phyloP scores from a whole-genome alignment of 2,888 invertebrate genomes.

The Noctuana brunneofusca region DNA sequence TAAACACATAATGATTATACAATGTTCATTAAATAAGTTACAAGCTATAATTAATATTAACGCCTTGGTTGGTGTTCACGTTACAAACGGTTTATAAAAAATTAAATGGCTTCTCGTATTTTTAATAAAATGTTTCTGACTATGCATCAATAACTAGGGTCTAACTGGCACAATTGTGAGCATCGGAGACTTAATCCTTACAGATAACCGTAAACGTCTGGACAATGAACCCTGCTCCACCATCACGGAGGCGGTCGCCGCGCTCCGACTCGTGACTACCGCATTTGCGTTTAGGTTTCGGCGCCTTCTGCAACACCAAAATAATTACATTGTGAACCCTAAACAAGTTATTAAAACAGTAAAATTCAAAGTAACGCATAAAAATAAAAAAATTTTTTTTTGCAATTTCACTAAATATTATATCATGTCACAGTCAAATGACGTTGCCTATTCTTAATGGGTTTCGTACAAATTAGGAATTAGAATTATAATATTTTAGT shows the following conservation, averaged over 20 bases:
- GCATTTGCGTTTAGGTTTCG: conserved; percentile 60
- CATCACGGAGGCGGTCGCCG: conserved; percentile 59
- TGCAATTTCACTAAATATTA: too few relatives aligned
- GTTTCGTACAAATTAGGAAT: too few relatives aligned
- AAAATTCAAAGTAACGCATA: too few relatives aligned
- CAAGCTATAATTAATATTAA: conserved; percentile 31
- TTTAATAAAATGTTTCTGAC: conserved; percentile 29
- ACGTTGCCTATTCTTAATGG: too few relatives aligned
- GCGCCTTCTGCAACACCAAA: conserved; percentile 58
- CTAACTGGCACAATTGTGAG: conserved; percentile 81
- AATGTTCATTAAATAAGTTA: conserved; percentile 37
- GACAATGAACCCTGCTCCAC: conserved; percentile 72
- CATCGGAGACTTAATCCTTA: conserved; percentile 65
- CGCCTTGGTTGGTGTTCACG: conserved; percentile 15
- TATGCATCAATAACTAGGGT: conserved; percentile 55
- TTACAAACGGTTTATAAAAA: conserved; percentile 13
- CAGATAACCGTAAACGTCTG: conserved; percentile 53
- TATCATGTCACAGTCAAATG: too few relatives aligned
- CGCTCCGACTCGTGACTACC: conserved; percentile 35
- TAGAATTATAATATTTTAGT: too few relatives aligned
- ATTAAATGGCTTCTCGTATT: conserved; percentile 11
- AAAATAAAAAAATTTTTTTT: too few relatives aligned
- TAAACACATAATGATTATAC: conserved; percentile 62
- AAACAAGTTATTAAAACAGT: not conserved
- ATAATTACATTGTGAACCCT: not conserved